These are phyloP conservation scores for Dastarcus helophoroides DNA, from an alignment of 2,888 invertebrate genomes.

Conservation along the genomic window DNA sequence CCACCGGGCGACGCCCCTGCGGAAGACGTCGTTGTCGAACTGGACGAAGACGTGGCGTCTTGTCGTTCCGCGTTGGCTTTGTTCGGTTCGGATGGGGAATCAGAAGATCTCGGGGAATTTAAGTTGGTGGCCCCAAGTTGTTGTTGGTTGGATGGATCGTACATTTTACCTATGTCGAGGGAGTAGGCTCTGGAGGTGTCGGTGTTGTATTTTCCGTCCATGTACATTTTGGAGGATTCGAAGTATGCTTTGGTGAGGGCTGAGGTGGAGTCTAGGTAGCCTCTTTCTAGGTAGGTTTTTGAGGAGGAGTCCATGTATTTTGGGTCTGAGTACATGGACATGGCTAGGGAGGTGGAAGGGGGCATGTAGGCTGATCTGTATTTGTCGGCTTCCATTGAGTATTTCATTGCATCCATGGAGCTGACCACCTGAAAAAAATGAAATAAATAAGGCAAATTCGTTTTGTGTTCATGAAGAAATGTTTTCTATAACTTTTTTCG, in stretches of 20 bases:
- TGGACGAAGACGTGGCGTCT: constrained; percentile 46
- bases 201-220: constrained; percentile 44
- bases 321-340: constrained; percentile 63
- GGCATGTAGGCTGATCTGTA: constrained; percentile 60
- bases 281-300: constrained; percentile 47
- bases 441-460: no score
- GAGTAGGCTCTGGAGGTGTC: constrained; percentile 36
- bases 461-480: no score
- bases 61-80: constrained; percentile 45
- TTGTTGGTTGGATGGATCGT: constrained; percentile 41
- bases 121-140: constrained; percentile 21
- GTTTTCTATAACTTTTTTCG: no score
- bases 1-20: constrained; percentile 52
- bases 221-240: constrained; percentile 58
- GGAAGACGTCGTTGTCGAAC: constrained; percentile 46
- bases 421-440: constrained; percentile 62
- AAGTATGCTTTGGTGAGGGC: constrained; percentile 63
- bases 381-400: constrained; percentile 66
- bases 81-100: constrained; percentile 41
- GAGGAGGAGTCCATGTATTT: constrained; percentile 49
- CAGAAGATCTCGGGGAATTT: constrained; percentile 42
- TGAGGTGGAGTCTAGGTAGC: constrained; percentile 53
- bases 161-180: constrained; percentile 57
- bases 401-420: constrained; percentile 69
- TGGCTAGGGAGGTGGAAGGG: constrained; percentile 46